A percentile compares a stretch with the other conserved stretches of the same genome.
Conservation (phyloP, 2,888 invertebrate species). For the Eristalinus sepulchralis region DNA sequence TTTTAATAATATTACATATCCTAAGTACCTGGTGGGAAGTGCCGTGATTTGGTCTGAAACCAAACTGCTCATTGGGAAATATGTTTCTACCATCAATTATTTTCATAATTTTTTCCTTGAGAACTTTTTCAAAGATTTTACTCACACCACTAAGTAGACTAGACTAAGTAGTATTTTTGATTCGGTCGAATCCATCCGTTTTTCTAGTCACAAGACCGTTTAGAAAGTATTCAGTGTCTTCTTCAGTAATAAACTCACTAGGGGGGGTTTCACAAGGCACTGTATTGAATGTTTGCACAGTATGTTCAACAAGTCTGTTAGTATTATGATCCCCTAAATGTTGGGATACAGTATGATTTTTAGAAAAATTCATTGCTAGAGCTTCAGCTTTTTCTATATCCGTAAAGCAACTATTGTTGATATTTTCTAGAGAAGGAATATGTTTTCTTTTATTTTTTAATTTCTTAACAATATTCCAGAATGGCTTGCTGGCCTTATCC, state of each 20-base stretch:
- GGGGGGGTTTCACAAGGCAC: not conserved
- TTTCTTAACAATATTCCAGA: not conserved
- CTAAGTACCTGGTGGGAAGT: not conserved
- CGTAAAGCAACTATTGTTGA: not conserved
- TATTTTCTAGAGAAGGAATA: not conserved
- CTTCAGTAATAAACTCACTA: not conserved
- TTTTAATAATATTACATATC: no score
- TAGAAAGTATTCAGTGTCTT: not conserved
- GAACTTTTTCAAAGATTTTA: not conserved
- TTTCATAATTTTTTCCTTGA: not conserved
- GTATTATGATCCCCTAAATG: not conserved
- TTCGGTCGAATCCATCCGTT: not conserved
- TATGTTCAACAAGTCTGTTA: not conserved
- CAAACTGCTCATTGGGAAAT: not conserved
- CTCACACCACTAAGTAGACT: not conserved
- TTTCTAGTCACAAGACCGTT: not conserved
- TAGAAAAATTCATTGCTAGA: not conserved
- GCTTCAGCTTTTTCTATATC: not conserved
- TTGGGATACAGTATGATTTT: not conserved
- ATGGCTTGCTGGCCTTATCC: not conserved
- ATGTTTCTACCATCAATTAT: not conserved
- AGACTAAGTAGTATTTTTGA: not conserved
- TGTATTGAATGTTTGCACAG: not conserved
- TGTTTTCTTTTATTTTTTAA: not conserved
- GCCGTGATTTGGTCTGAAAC: not conserved